These are phyloP conservation scores for Drosophila teissieri DNA, from an alignment of 1,140 invertebrate genomes.

Conservation along the genomic window DNA sequence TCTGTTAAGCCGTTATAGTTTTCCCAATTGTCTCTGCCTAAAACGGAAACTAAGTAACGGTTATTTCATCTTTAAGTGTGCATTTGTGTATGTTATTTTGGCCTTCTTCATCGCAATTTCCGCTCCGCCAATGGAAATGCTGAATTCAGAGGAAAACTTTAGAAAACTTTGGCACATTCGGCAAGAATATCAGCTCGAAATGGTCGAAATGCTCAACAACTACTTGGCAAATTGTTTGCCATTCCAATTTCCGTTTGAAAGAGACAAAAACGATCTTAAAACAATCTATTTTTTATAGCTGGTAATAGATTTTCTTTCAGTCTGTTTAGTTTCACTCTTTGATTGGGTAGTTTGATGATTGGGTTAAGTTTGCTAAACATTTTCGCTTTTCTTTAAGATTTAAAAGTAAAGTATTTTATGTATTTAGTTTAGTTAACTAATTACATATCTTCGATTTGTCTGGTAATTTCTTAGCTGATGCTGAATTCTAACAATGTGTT, in stretches of 20 bases:
- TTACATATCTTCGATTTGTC: too few species aligned
- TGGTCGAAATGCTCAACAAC: conserved; percentile 69
- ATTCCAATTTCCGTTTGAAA: conserved; percentile 69
- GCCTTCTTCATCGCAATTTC: conserved; percentile 62
- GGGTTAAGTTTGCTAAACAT: background rate
- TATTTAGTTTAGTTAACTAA: background rate
- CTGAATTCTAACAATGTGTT: too few species aligned
- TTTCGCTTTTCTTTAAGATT: background rate
- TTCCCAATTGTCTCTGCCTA: conserved; percentile 35
- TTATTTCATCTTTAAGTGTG: conserved; percentile 50
- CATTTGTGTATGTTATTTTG: conserved; percentile 39
- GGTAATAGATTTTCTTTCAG: conserved; percentile 37
- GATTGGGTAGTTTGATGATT: background rate
- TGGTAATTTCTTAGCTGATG: too few species aligned
- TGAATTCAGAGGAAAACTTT: conserved; percentile 41
- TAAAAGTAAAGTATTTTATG: background rate
- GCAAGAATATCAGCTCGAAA: conserved; percentile 52
- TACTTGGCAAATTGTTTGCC: conserved; percentile 74
- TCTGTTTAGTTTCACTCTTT: background rate
- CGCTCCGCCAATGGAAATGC: conserved; percentile 44
- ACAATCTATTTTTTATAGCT: conserved; percentile 57
- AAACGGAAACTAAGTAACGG: conserved; percentile 71
- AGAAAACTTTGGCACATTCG: conserved; percentile 40
- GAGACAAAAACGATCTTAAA: conserved; percentile 49
- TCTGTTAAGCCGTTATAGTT: conserved; percentile 22